Conservation (phyloP, 2,113 vertebrate species). For the Rhegmatorhina hoffmannsi region DNA sequence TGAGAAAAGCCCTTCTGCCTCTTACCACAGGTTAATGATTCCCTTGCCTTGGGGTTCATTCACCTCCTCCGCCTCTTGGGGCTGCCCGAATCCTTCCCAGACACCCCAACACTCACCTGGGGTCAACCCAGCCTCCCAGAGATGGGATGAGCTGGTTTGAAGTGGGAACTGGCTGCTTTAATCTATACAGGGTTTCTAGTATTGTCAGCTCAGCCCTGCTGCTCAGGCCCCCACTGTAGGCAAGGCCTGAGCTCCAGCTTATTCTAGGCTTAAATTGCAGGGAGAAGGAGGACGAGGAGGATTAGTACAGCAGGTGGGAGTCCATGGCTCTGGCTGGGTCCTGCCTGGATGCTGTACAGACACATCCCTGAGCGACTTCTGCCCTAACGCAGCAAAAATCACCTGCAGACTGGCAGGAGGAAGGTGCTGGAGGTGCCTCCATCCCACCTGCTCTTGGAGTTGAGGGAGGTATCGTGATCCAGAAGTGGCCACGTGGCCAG, state of each 20-base stretch:
- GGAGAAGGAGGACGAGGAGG: not conserved
- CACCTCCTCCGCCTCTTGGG: constrained; percentile 11
- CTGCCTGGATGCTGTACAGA: not conserved
- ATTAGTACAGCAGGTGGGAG: not conserved
- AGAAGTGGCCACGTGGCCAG: rapidly evolving
- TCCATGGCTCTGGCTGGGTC: not conserved
- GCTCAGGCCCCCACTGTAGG: not conserved
- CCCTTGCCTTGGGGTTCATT: not conserved
- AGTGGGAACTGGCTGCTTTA: not conserved
- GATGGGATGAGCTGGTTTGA: not conserved
- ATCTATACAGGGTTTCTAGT: not conserved
- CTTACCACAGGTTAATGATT: constrained; percentile 29
- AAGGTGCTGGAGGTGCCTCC: not conserved
- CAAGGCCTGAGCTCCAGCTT: not conserved
- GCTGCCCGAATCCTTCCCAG: not conserved
- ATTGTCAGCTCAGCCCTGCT: not conserved
- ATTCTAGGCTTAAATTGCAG: not conserved
- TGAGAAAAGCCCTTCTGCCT: not conserved
- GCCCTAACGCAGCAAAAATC: not conserved
- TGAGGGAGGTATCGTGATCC: not conserved
- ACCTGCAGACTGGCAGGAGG: not conserved
- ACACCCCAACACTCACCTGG: not conserved
- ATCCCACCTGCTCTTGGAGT: not conserved
- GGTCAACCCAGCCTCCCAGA: not conserved
- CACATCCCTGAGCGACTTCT: not conserved